phyloP scores from a whole-genome alignment of 2,113 vertebrate genomes.

The Pelobates fuscus region DNA sequence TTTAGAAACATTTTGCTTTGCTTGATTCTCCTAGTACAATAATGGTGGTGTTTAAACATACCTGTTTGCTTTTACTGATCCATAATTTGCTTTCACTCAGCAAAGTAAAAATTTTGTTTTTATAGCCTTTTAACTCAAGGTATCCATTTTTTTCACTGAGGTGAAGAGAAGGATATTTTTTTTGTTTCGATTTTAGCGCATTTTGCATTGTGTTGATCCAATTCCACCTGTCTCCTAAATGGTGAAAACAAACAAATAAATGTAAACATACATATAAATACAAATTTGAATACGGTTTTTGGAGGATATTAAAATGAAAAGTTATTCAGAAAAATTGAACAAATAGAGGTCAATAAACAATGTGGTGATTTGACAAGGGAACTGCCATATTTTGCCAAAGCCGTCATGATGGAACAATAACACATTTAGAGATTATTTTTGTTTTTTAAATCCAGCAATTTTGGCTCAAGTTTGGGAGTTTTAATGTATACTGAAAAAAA shows the following conservation, averaged over 20 bases:
- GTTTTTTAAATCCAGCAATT: too few relatives aligned
- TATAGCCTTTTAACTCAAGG: slow-evolving; percentile 90
- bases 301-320: too few relatives aligned
- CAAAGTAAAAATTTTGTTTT: slow-evolving; percentile 88
- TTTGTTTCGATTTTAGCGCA: slow-evolving; percentile 71
- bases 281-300: too few relatives aligned
- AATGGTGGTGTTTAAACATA: slow-evolving; percentile 55
- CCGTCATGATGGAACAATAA: too few relatives aligned
- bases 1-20: not conserved
- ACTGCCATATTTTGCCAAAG: too few relatives aligned
- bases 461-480: too few relatives aligned
- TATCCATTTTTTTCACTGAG: slow-evolving; percentile 81
- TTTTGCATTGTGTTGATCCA: slow-evolving; percentile 83
- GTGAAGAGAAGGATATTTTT: slow-evolving; percentile 60
- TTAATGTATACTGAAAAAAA: too few relatives aligned
- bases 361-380: too few relatives aligned
- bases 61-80: slow-evolving; percentile 96
- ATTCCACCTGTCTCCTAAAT: slow-evolving; percentile 78
- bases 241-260: not conserved
- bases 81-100: slow-evolving; percentile 86
- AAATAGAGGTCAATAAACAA: too few relatives aligned
- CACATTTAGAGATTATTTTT: too few relatives aligned
- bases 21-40: not conserved
- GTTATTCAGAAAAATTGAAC: too few relatives aligned
- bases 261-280: not conserved